A percentile compares a stretch with the other conserved stretches of the same genome.
Evolutionary conservation across 1,140 invertebrate genomes (phyloP).

Genomic region (Tetramorium parvispinum): DNA sequence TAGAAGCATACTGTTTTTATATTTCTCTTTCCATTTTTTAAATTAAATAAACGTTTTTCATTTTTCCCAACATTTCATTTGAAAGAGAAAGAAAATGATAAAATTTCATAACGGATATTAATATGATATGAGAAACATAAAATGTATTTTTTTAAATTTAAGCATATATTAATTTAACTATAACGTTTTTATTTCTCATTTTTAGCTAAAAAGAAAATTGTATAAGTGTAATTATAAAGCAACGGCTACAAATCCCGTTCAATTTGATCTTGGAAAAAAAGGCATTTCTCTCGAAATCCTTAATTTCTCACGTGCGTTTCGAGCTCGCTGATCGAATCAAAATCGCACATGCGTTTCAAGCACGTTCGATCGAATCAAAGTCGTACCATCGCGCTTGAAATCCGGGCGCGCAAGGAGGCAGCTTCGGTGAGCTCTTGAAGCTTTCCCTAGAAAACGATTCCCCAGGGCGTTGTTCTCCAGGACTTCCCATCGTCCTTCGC

Average conservation of each 20-base stretch:
- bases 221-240: not conserved
- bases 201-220: not conserved
- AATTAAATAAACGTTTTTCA: not conserved
- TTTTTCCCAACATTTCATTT: slow-evolving; percentile 15
- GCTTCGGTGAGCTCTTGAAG: slow-evolving; percentile 37
- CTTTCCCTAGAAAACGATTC: slow-evolving; percentile 72
- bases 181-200: not conserved
- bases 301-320: slow-evolving; percentile 26
- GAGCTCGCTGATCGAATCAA: slow-evolving; percentile 35
- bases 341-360: not conserved
- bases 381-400: slow-evolving; percentile 25
- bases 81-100: not conserved
- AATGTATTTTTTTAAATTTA: not conserved
- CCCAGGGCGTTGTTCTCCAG: slow-evolving; percentile 70
- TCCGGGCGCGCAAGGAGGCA: slow-evolving; percentile 1
- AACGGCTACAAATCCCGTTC: not conserved
- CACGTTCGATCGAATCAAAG: slow-evolving; percentile 47
- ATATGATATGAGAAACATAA: not conserved
- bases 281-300: not conserved
- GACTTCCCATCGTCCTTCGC: slow-evolving; percentile 69
- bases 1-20: not conserved
- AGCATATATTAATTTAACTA: not conserved
- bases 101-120: slow-evolving; percentile 21
- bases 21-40: not conserved
- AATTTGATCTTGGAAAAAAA: not conserved